Conservation (phyloP, 2,888 invertebrate species). For the Dione juno region DNA sequence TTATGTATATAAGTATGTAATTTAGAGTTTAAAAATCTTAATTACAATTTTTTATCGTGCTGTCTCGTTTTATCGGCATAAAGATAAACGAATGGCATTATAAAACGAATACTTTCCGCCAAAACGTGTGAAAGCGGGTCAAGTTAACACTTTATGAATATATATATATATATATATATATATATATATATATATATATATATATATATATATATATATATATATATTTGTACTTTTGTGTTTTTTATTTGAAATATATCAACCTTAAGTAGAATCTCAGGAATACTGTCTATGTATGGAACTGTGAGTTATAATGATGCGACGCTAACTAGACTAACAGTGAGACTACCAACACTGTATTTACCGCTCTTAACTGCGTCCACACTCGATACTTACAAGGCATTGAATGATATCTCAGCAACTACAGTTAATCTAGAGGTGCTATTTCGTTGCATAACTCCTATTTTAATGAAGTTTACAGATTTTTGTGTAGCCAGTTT, state of each 20-base stretch:
- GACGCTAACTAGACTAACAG: slow-evolving; percentile 60
- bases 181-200: not conserved
- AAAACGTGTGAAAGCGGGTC: slow-evolving; percentile 29
- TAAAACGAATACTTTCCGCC: slow-evolving; percentile 22
- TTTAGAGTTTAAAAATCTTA: slow-evolving; percentile 12
- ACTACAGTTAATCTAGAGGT: slow-evolving; percentile 12
- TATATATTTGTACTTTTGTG: no score
- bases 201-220: no score
- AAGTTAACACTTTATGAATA: slow-evolving; percentile 11
- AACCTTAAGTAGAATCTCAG: not conserved
- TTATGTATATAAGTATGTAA: not conserved
- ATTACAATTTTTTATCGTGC: slow-evolving; percentile 22
- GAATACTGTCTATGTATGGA: slow-evolving; percentile 27
- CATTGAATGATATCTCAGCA: slow-evolving; percentile 4
- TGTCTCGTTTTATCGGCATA: slow-evolving; percentile 24
- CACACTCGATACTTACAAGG: slow-evolving; percentile 22
- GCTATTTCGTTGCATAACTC: not conserved
- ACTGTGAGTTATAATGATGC: slow-evolving; percentile 61
- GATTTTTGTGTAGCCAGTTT: not conserved
- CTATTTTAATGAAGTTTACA: not conserved
- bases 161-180: not conserved
- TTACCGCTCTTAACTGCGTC: slow-evolving; percentile 35
- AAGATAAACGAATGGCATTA: slow-evolving; percentile 17
- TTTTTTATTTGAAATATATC: no score
- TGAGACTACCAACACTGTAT: slow-evolving; percentile 49